Percentiles rank a stretch among this genome's conserved stretches.
Evolutionary conservation across 1,140 invertebrate species (phyloP).

Genomic region (Hesperophylax magnus): DNA sequence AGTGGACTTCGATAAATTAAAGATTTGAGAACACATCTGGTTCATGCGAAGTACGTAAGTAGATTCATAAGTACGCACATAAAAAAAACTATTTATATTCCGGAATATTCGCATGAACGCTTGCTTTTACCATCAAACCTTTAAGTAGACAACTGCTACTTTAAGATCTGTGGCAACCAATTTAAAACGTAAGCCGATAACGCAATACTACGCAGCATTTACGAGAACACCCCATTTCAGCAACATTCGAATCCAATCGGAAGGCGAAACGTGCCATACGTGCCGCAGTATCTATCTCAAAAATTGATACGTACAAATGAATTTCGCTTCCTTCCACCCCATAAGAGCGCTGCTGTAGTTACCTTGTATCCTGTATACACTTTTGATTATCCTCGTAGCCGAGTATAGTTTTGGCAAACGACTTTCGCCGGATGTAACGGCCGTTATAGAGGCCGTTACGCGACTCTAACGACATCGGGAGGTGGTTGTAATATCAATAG

Average conservation of each 20-base stretch:
- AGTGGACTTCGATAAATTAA: no score
- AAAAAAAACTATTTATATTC: no score
- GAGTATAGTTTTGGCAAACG: conserved; percentile 50
- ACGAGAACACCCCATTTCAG: background rate
- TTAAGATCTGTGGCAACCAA: no score
- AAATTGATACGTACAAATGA: conserved; percentile 10
- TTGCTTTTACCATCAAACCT: no score
- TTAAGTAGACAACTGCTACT: no score
- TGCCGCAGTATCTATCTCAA: background rate
- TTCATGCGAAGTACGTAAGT: no score
- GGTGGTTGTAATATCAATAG: conserved; percentile 55
- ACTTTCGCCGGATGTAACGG: conserved; percentile 52
- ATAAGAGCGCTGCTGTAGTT: background rate
- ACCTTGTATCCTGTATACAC: conserved; percentile 14
- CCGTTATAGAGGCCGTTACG: conserved; percentile 51
- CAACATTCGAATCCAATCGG: background rate
- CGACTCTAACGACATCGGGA: conserved; percentile 52
- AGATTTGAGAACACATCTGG: no score
- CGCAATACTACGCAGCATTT: no score
- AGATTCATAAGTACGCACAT: no score
- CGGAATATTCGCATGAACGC: no score
- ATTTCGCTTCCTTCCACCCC: conserved; percentile 4
- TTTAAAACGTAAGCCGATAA: no score
- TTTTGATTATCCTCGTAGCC: conserved; percentile 50
- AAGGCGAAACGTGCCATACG: background rate